These are phyloP conservation scores for Elephantulus edwardii DNA, from an alignment of 2,113 vertebrate species.

Conservation along the genomic window DNA sequence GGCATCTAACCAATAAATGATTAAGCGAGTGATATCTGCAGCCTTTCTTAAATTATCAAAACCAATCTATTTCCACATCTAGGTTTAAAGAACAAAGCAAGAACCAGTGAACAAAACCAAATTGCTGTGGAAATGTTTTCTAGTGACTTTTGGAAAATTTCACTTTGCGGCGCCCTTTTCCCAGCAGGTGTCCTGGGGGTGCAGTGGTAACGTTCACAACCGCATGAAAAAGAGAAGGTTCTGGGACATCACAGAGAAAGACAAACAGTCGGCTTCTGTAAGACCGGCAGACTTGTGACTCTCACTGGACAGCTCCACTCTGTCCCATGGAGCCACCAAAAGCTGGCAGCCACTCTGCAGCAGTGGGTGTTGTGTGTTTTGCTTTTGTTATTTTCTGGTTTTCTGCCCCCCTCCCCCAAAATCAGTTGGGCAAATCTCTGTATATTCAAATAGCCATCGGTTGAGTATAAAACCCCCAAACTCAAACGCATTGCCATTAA, in stretches of 20 bases:
- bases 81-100: neutral
- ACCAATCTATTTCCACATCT: neutral
- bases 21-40: neutral
- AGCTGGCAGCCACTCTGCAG: too few species aligned
- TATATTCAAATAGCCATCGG: neutral
- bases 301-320: too few species aligned
- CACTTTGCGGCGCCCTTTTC: slow-evolving; percentile 15
- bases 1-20: slow-evolving; percentile 3
- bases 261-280: too few species aligned
- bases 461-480: too few species aligned
- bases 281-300: too few species aligned
- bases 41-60: slow-evolving; percentile 36
- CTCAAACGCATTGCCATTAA: too few species aligned
- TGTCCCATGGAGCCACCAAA: too few species aligned
- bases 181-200: neutral
- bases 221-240: neutral
- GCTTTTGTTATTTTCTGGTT: neutral
- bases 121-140: slow-evolving; percentile 35
- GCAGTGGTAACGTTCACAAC: neutral
- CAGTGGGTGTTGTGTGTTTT: too few species aligned
- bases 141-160: slow-evolving; percentile 31
- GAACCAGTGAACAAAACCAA: too few species aligned
- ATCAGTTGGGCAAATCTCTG: neutral
- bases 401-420: too few species aligned
- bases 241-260: too few species aligned